Conservation (phyloP, 2,888 invertebrate genomes). For the Melolontha melolontha region DNA sequence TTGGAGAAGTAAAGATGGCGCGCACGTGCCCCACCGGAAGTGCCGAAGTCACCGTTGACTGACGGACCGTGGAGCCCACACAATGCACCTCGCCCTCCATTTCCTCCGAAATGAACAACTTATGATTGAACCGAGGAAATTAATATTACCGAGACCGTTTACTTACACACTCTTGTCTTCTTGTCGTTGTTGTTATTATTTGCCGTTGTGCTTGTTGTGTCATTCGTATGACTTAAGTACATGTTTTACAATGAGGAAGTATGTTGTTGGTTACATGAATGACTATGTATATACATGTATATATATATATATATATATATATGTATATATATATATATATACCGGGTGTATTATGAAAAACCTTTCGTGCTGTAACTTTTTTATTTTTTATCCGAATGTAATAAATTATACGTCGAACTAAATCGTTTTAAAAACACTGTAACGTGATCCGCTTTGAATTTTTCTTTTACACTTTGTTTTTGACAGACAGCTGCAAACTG, state of each 20-base stretch:
- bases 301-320: too few species aligned
- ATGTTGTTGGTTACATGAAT: conserved; percentile 1
- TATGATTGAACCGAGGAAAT: conserved; percentile 62
- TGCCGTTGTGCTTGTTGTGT: conserved; percentile 10
- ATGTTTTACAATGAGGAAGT: conserved; percentile 16
- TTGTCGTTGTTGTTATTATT: neutral
- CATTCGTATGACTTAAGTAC: conserved; percentile 10
- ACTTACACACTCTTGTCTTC: conserved; percentile 45
- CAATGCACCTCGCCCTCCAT: conserved; percentile 57
- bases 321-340: too few species aligned
- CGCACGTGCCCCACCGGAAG: conserved; percentile 63
- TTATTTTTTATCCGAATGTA: too few species aligned
- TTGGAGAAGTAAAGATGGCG: conserved; percentile 52
- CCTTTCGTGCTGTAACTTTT: too few species aligned
- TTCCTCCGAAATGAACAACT: conserved; percentile 62
- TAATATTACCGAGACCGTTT: conserved; percentile 55
- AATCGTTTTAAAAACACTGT: too few species aligned
- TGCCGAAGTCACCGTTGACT: conserved; percentile 62
- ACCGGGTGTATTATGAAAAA: too few species aligned
- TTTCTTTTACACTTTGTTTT: too few species aligned
- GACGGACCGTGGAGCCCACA: conserved; percentile 59
- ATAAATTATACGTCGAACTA: too few species aligned
- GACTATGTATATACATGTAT: neutral
- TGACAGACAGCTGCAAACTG: too few species aligned
- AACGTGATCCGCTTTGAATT: too few species aligned